phyloP scores from a whole-genome alignment of 2,797 vertebrate genomes.

The Apodemus agrarius region DNA sequence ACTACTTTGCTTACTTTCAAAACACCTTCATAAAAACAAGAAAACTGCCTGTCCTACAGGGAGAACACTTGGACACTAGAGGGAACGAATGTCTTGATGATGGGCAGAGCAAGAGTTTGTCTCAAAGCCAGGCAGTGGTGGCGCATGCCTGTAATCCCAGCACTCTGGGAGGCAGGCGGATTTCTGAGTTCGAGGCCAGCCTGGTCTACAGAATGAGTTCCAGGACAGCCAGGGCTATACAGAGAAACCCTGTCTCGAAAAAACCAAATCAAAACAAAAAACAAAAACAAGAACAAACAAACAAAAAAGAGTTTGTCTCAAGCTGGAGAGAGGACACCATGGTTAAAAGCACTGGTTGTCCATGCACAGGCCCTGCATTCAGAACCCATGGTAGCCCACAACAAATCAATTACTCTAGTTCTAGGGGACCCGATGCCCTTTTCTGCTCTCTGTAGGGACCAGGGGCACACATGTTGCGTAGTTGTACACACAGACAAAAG shows the following conservation, averaged over 20 bases:
- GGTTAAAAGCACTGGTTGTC: neutral
- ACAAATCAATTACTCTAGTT: neutral
- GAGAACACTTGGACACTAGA: slow-evolving; percentile 2
- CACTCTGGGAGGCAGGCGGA: too few species aligned
- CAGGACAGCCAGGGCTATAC: too few species aligned
- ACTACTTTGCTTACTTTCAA: slow-evolving; percentile 60
- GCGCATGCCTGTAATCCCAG: too few species aligned
- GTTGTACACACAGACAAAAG: neutral
- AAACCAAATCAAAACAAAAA: too few species aligned
- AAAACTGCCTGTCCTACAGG: neutral
- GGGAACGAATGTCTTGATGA: neutral
- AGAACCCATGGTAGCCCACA: neutral
- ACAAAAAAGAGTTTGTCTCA: too few species aligned
- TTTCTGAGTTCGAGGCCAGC: too few species aligned
- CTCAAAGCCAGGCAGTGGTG: too few species aligned
- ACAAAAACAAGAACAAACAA: too few species aligned
- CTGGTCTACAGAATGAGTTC: too few species aligned
- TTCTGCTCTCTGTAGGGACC: neutral
- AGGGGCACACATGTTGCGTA: neutral
- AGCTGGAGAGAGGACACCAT: neutral
- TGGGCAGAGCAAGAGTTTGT: neutral
- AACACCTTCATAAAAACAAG: slow-evolving; percentile 39
- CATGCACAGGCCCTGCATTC: neutral
- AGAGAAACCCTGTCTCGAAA: too few species aligned
- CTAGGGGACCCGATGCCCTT: neutral